Conservation (phyloP, 2,113 vertebrate genomes). For the Amazona guildingii region DNA sequence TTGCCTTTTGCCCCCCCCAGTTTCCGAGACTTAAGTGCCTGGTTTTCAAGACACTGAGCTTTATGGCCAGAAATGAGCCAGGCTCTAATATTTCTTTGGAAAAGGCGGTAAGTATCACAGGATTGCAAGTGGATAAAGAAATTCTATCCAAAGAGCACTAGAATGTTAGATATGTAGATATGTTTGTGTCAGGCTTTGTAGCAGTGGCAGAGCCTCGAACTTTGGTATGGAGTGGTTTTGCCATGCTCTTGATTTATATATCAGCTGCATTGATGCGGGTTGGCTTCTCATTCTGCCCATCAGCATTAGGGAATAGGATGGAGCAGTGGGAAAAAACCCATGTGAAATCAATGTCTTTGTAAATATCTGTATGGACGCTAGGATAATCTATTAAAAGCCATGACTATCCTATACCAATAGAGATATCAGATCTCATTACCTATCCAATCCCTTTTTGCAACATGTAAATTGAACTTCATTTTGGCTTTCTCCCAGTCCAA, state of each 20-base stretch:
- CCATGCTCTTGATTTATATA: not conserved
- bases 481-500: not conserved
- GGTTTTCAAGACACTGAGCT: not conserved
- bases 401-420: slow-evolving; percentile 47
- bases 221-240: not conserved
- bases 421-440: slow-evolving; percentile 65
- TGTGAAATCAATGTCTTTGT: slow-evolving; percentile 58
- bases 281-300: slow-evolving; percentile 44
- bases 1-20: rapidly evolving
- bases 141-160: not conserved
- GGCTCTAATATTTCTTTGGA: not conserved
- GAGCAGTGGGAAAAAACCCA: slow-evolving; percentile 26
- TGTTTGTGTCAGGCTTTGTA: not conserved
- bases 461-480: slow-evolving; percentile 61
- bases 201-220: not conserved
- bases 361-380: slow-evolving; percentile 56
- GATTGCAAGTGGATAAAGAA: not conserved
- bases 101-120: not conserved
- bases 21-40: not conserved
- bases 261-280: not conserved
- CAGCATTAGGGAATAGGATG: slow-evolving; percentile 23
- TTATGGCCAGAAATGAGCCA: not conserved
- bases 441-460: slow-evolving; percentile 47
- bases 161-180: not conserved
- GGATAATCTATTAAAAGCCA: slow-evolving; percentile 68